Evolutionary conservation across 1,140 invertebrate genomes (phyloP), one percentile per base, ranked within the genome.

Genomic region (Neotoxoptera formosana): DNA sequence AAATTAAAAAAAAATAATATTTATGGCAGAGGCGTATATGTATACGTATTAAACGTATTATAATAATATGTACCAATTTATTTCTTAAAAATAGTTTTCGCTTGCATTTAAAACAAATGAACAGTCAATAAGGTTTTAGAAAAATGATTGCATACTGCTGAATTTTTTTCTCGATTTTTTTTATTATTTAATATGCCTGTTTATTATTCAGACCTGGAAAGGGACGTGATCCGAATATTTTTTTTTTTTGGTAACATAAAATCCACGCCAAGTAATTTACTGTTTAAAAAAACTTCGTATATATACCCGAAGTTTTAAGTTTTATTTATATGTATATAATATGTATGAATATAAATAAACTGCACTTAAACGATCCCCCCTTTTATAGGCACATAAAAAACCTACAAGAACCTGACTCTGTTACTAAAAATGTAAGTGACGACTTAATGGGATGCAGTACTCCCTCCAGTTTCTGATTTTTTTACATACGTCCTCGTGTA

Each of bases 201-300:
- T 91, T 91, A 91, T 67, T 76, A 91, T 76, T 47, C 60, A n/a
- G 17, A 91, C 56, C 36, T 2, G 34, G 2, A 20, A 36, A 41
- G 36, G 23, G 2, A 91, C 90, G 90, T 90, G 89, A 67, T 67
- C 23, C 20, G 90, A 91, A 91, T 91, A 60, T 3, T 34, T 25
- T 36, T 56, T 41, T 41, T 41, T 53, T 25, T 23, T 9, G 34
- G 88, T 34, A 41, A n/a, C 47, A 30, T 87, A 53, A 89, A 41
- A 89, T 56, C 34, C 51, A 25, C 25, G 34, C 4, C 48, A 21
- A 89, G 48, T 36, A 14, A 87, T 48, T 87, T 87, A 87, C n/a
- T 34, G 45, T 36, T 45, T 20, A n/a, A 47, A 87, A 47, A 48
- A 48, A 48, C 34, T 36, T 25, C 23, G 34, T 36, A 14, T 14